Conservation (phyloP, 2,797 vertebrate species). For the Lepilemur septentrionalis region DNA sequence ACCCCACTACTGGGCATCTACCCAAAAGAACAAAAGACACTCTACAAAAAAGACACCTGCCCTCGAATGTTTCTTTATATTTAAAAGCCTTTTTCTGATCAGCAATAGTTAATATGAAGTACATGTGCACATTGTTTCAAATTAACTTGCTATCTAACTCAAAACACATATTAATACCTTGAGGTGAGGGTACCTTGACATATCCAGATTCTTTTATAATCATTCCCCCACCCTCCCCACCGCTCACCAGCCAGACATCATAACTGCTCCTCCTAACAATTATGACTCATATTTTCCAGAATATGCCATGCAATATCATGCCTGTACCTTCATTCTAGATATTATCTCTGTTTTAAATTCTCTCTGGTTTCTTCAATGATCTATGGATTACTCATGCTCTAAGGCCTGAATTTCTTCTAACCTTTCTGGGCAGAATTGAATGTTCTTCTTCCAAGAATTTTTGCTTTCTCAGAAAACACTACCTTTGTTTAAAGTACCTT, state of each 20-base stretch:
- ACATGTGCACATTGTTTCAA: neutral
- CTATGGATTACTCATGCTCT: neutral
- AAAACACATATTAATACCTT: neutral
- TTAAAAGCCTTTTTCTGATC: neutral
- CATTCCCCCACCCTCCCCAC: no score
- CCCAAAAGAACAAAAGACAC: no score
- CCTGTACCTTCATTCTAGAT: neutral
- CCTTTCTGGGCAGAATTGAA: neutral
- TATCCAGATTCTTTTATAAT: neutral
- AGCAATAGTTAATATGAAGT: neutral
- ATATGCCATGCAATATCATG: neutral
- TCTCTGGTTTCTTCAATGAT: neutral
- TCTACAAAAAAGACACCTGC: no score
- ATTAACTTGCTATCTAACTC: neutral
- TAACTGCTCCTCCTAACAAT: neutral
- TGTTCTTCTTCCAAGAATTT: neutral
- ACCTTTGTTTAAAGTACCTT: neutral
- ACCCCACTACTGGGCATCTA: no score
- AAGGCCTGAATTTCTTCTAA: neutral
- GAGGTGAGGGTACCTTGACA: neutral
- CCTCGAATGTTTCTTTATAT: neutral
- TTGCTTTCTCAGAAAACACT: rapidly evolving
- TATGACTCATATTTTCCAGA: neutral
- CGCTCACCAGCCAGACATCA: no score
- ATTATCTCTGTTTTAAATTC: neutral